Conservation (phyloP, 2,888 invertebrate species). For the Deladenus siricidicola region DNA sequence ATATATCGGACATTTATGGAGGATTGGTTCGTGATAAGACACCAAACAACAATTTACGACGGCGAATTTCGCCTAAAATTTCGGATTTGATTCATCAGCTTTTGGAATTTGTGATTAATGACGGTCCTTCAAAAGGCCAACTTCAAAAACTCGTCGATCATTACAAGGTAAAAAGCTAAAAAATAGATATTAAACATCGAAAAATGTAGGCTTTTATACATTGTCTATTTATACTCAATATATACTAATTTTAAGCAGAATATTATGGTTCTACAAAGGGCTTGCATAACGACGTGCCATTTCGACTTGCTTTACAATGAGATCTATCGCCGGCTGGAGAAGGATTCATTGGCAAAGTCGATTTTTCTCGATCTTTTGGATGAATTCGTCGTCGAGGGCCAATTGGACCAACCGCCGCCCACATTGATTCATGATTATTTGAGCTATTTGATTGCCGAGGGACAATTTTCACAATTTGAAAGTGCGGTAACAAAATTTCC, state of each 20-base stretch:
- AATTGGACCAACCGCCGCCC: conserved; percentile 60
- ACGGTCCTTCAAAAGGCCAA: conserved; percentile 28
- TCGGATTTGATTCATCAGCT: conserved; percentile 24
- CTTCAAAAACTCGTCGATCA: conserved; percentile 36
- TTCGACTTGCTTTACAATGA: conserved; percentile 62
- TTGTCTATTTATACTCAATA: not conserved
- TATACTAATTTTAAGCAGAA: conserved; percentile 28
- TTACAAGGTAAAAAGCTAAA: conserved; percentile 30
- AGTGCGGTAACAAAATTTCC: conserved; percentile 67
- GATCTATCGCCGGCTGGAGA: conserved; percentile 60
- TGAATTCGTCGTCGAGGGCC: conserved; percentile 54
- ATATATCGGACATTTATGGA: conserved; percentile 20
- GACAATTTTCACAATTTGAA: conserved; percentile 63
- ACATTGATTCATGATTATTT: conserved; percentile 67
- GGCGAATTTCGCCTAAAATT: conserved; percentile 14
- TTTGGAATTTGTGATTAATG: conserved; percentile 36
- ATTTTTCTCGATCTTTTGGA: conserved; percentile 67
- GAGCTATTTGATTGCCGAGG: conserved; percentile 63
- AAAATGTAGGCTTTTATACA: not conserved
- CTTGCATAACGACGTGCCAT: conserved; percentile 26
- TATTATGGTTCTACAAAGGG: conserved; percentile 34
- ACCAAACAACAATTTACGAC: conserved; percentile 9
- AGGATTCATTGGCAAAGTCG: conserved; percentile 61
- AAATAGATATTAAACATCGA: not conserved
- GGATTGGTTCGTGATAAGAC: conserved; percentile 15